phyloP scores from a whole-genome alignment of 2,888 invertebrate genomes.

The Ophion slaviceki region DNA sequence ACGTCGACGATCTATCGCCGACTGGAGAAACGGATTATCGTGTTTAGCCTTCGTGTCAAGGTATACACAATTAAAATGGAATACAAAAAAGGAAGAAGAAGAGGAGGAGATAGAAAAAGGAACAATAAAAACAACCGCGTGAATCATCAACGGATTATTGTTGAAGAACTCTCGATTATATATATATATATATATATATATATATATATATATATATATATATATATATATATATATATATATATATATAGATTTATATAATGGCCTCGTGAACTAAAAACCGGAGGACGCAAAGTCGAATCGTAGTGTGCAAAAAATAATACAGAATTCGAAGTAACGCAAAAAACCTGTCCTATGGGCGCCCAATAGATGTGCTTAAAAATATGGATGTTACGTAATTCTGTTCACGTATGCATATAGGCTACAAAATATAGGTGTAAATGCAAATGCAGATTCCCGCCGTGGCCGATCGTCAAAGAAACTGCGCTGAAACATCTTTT shows the following conservation, averaged over 20 bases:
- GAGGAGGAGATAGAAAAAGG: too few relatives aligned
- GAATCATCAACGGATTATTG: too few relatives aligned
- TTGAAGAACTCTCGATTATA: background rate
- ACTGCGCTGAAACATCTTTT: slow-evolving; percentile 61
- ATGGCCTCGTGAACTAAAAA: too few relatives aligned
- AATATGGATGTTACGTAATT: background rate
- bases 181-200: background rate
- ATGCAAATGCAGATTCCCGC: slow-evolving; percentile 26
- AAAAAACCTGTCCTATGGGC: slow-evolving; percentile 73
- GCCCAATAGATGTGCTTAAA: slow-evolving; percentile 13
- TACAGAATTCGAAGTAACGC: too few relatives aligned
- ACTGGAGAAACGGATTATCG: slow-evolving; percentile 33
- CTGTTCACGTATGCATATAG: slow-evolving; percentile 14
- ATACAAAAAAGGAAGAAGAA: background rate
- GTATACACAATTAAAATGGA: background rate
- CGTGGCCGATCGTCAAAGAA: slow-evolving; percentile 72
- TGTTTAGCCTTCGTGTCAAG: background rate
- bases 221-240: background rate
- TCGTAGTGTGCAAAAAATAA: too few relatives aligned
- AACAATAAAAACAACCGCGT: too few relatives aligned
- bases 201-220: background rate
- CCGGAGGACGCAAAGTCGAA: too few relatives aligned
- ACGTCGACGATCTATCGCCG: slow-evolving; percentile 53
- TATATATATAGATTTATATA: background rate
- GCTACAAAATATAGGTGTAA: background rate